phyloP scores from a whole-genome alignment of 1,140 invertebrate genomes.

The Branchinecta lynchi region DNA sequence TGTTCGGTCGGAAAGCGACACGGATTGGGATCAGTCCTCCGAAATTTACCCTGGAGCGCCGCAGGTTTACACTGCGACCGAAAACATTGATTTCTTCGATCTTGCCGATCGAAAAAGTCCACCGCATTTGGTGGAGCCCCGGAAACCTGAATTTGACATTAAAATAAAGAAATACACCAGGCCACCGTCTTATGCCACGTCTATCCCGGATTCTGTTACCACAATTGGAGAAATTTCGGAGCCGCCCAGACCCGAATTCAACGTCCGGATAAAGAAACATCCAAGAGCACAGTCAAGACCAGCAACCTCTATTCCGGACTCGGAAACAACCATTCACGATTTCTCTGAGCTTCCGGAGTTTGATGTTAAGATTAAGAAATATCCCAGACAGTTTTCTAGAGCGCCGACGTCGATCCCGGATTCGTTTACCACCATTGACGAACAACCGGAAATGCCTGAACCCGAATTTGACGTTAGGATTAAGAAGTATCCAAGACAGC shows the following conservation, averaged over 20 bases:
- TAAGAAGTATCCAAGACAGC: neutral
- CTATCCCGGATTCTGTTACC: neutral
- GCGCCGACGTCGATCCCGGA: neutral
- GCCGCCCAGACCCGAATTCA: constrained; percentile 12
- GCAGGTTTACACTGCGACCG: too few relatives aligned
- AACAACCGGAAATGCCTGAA: constrained; percentile 25
- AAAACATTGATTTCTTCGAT: too few relatives aligned
- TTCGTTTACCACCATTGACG: neutral
- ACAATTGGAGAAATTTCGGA: neutral
- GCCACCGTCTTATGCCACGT: neutral
- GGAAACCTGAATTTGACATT: neutral
- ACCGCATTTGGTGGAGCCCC: neutral
- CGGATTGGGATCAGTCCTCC: too few relatives aligned
- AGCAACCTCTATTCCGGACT: too few relatives aligned
- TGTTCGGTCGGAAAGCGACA: too few relatives aligned
- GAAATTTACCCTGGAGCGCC: too few relatives aligned
- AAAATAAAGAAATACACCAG: neutral
- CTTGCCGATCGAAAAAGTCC: too few relatives aligned
- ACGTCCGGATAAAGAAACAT: constrained; percentile 10
- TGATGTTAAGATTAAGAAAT: constrained; percentile 14
- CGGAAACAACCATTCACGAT: too few relatives aligned
- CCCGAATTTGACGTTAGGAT: constrained; percentile 19
- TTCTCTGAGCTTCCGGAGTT: constrained; percentile 2
- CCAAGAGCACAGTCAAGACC: neutral
- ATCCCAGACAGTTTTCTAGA: neutral